Conservation (phyloP, 2,797 vertebrate genomes). For the Siniperca undulata region DNA sequence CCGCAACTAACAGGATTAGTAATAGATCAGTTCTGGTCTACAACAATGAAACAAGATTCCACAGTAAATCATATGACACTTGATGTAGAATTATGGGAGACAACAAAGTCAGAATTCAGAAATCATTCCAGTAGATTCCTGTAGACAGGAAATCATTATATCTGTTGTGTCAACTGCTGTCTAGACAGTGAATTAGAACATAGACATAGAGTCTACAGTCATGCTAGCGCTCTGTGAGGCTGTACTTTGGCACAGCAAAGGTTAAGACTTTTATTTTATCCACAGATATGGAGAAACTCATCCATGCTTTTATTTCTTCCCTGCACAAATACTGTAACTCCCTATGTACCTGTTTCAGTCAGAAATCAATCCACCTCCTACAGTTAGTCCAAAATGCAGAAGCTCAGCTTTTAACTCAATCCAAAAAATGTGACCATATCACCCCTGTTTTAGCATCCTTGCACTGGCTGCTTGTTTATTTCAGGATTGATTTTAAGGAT, state of each 20-base stretch:
- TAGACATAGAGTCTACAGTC: neutral
- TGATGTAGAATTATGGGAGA: neutral
- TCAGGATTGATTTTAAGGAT: too few relatives aligned
- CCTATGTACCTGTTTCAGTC: too few relatives aligned
- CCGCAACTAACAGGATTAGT: neutral
- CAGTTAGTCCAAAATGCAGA: too few relatives aligned
- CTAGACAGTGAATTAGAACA: neutral
- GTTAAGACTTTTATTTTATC: too few relatives aligned
- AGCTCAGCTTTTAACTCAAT: too few relatives aligned
- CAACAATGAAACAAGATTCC: neutral
- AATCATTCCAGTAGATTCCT: neutral
- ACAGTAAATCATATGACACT: neutral
- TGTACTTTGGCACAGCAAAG: neutral
- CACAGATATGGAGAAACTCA: too few relatives aligned
- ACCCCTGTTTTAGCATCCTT: too few relatives aligned
- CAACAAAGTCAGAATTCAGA: neutral
- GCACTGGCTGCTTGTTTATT: too few relatives aligned
- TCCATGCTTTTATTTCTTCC: too few relatives aligned
- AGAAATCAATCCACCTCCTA: too few relatives aligned
- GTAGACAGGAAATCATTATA: neutral
- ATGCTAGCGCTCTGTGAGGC: neutral
- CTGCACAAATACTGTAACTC: too few relatives aligned
- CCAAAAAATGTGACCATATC: too few relatives aligned
- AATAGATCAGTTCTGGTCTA: neutral
- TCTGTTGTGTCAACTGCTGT: neutral